phyloP scores from a whole-genome alignment of 2,888 invertebrate genomes.

The Trissolcus japonicus region DNA sequence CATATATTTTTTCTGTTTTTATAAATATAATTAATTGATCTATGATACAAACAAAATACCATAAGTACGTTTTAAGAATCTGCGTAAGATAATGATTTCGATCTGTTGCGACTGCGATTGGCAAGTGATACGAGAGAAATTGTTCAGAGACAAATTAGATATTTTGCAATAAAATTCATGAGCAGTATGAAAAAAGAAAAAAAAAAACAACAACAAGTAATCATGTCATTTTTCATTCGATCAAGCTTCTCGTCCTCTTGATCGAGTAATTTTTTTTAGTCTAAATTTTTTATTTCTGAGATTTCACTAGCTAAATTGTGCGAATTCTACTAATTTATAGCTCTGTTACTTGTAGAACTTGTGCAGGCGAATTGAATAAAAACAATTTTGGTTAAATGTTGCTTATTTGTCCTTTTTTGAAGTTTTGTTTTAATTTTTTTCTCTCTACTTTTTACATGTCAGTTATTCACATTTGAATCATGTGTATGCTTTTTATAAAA shows the following conservation, averaged over 20 bases:
- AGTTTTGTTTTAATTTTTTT: neutral
- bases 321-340: conserved; percentile 15
- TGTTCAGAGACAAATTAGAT: conserved; percentile 43
- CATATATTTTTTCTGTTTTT: neutral
- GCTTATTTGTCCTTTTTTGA: conserved; percentile 25
- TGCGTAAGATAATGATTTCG: conserved; percentile 24
- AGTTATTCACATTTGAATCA: conserved; percentile 4
- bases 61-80: conserved; percentile 30
- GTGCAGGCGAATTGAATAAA: conserved; percentile 34
- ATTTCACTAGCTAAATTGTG: conserved; percentile 18
- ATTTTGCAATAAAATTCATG: conserved; percentile 54
- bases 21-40: neutral
- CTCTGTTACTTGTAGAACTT: conserved; percentile 43
- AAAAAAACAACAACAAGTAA: neutral
- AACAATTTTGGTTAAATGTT: conserved; percentile 35
- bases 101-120: conserved; percentile 28
- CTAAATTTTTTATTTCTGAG: neutral
- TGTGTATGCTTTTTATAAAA: neutral
- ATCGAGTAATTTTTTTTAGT: conserved; percentile 1
- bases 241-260: conserved; percentile 5
- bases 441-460: neutral
- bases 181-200: conserved; percentile 20
- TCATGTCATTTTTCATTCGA: conserved; percentile 14
- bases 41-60: conserved; percentile 23
- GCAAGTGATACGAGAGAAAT: conserved; percentile 34